phyloP scores from a whole-genome alignment of 2,888 invertebrate species.

The Leptarthrus brevirostris region DNA sequence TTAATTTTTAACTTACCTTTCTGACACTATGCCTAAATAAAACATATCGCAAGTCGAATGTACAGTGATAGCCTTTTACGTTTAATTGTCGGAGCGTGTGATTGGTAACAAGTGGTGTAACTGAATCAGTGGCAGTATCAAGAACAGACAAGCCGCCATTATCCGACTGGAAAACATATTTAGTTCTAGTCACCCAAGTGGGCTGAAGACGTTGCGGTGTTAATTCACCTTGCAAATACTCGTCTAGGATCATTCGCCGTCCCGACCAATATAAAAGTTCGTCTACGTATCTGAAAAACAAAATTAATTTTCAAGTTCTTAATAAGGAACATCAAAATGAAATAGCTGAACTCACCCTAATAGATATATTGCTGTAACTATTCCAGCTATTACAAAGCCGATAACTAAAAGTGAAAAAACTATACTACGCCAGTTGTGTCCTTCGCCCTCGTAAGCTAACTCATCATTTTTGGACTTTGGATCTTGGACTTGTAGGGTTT shows the following conservation, averaged over 20 bases:
- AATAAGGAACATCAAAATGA: not conserved
- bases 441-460: conserved; percentile 81
- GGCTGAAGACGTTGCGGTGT: conserved; percentile 79
- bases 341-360: conserved; percentile 73
- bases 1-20: conserved; percentile 83
- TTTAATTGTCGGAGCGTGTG: conserved; percentile 89
- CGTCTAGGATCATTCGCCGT: conserved; percentile 85
- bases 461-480: conserved; percentile 86
- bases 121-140: conserved; percentile 82
- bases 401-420: conserved; percentile 88
- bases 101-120: conserved; percentile 85
- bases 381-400: conserved; percentile 86
- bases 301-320: not conserved
- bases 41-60: conserved; percentile 86
- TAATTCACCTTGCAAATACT: conserved; percentile 83
- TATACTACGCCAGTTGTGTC: conserved; percentile 91
- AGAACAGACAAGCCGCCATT: conserved; percentile 85
- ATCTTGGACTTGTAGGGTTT: conserved; percentile 91
- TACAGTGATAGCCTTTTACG: conserved; percentile 88
- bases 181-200: conserved; percentile 83
- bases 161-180: conserved; percentile 88
- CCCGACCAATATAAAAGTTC: conserved; percentile 91
- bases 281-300: conserved; percentile 79
- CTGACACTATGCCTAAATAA: conserved; percentile 90
- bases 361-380: conserved; percentile 88